Conservation (phyloP, 2,113 vertebrate species). For the Tauraco erythrolophus region DNA sequence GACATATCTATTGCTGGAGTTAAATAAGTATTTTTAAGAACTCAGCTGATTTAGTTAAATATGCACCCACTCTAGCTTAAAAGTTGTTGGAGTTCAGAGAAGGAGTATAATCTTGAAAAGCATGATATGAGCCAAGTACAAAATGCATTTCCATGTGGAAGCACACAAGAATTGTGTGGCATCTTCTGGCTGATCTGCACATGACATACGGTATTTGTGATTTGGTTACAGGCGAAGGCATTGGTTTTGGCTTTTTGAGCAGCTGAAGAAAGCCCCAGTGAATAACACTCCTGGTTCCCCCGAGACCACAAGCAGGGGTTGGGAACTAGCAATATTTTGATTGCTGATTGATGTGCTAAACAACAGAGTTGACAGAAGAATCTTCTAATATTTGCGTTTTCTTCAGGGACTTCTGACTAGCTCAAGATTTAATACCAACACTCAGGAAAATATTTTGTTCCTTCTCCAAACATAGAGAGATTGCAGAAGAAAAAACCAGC, state of each 20-base stretch:
- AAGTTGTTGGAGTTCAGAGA: background rate
- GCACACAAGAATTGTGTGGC: background rate
- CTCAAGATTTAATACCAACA: background rate
- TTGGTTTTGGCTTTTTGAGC: background rate
- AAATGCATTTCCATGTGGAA: background rate
- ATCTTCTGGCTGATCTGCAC: background rate
- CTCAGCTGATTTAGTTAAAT: background rate
- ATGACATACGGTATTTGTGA: background rate
- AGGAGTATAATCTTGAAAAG: background rate
- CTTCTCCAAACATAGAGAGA: background rate
- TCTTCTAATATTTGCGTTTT: background rate
- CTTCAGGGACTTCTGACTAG: background rate
- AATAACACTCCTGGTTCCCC: background rate
- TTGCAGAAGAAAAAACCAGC: background rate
- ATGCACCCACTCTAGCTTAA: background rate
- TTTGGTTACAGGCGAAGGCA: background rate
- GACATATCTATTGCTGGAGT: background rate
- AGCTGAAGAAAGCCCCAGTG: background rate
- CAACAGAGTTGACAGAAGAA: background rate
- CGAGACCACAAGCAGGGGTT: background rate
- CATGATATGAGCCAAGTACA: accelerated
- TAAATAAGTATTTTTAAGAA: background rate
- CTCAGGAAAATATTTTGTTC: background rate
- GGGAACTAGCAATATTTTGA: background rate
- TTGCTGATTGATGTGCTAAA: background rate